Base-by-base conservation (phyloP, 2,888 invertebrate genomes). In the Galerucella calmariensis region DNA sequence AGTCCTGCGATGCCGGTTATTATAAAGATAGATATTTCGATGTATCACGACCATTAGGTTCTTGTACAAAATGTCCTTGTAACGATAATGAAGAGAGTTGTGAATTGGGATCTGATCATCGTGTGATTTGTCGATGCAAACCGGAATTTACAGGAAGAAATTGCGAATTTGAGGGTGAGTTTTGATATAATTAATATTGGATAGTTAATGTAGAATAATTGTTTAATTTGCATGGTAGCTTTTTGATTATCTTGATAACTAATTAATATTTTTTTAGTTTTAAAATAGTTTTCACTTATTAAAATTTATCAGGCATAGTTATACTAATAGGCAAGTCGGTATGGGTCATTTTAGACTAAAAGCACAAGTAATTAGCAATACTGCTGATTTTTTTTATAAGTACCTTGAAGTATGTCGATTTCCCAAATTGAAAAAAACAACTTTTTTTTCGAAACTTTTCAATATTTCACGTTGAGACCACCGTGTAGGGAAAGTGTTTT, bases 41-140 rank as follows among this genome's bases (percentile, higher is more conserved):
- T 51, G 84, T 87, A 6, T 82, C 84, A n/a, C 89, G 89, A 75
- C 87, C 89, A 20, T 80, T 90, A 24, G 91, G 92, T 11, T 87
- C 89, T n/a, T 94, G 96, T 81, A 88, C 87, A 5, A 88, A 85
- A 46, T 97, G 97, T 82, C 93, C 93, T 3, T 97, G 97, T 87
- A 92, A 92, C 83, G 91, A 91, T n/a, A 91, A 92, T 78, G 92
- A 92, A 79, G 90, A 91, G 79, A 91, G 91, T 65, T 95, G 95
- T 83, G 88, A 88, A 75, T 84, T 91, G 48, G 89, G 88, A 46
- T 87, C 89, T 16, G 88, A 90, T 78, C 89, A 89, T 16, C 88
- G 91, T 77, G 91, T 94, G 1, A 87, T 90, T 11, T 96, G 96
- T 84, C 89, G 91, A 81, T 96, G 96, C 84, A 88, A 88, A 56